Percentiles rank a stretch among this genome's conserved stretches.
These are phyloP conservation scores for Diadumene lineata DNA, from an alignment of 92 coral and sea anemone species.

Conservation along the genomic window DNA sequence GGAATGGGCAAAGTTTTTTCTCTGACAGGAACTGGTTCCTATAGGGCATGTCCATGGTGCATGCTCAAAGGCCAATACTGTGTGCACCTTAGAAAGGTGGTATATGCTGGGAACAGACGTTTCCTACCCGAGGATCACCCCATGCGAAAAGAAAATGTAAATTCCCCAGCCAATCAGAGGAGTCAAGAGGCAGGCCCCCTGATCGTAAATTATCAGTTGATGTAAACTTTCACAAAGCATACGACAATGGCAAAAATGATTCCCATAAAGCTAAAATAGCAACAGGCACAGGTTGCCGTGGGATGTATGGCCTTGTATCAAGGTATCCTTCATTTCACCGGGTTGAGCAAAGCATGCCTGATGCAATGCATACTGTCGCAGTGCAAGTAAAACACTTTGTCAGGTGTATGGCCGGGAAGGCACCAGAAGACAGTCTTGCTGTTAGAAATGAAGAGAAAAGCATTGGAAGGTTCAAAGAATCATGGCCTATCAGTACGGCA, in stretches of 20 bases:
- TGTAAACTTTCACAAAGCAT: constrained; percentile 17
- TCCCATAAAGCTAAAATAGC: constrained; percentile 16
- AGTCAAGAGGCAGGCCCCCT: constrained; percentile 25
- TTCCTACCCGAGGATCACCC: constrained; percentile 32
- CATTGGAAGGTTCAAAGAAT: constrained; percentile 14
- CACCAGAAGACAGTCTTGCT: constrained; percentile 31
- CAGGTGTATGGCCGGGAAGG: constrained; percentile 30
- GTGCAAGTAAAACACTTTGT: constrained; percentile 31
- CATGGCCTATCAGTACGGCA: constrained; percentile 21
- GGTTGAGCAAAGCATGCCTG: constrained; percentile 28
- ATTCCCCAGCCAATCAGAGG: constrained; percentile 33
- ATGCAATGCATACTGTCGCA: constrained; percentile 47
- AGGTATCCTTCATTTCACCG: constrained; percentile 32
- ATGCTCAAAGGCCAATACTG: constrained; percentile 26
- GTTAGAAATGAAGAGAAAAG: neutral
- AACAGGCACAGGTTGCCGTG: constrained; percentile 33
- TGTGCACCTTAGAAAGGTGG: constrained; percentile 28
- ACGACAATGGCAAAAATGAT: constrained; percentile 26
- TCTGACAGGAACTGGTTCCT: constrained; percentile 39
- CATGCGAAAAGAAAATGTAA: constrained; percentile 28
- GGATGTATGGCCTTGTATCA: constrained; percentile 4
- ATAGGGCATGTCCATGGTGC: constrained; percentile 32
- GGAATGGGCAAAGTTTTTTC: constrained; percentile 31
- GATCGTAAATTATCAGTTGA: constrained; percentile 25
- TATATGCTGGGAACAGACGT: constrained; percentile 48